Evolutionary conservation across 2,797 vertebrate species (phyloP).

Genomic region (Halcyon badia): DNA sequence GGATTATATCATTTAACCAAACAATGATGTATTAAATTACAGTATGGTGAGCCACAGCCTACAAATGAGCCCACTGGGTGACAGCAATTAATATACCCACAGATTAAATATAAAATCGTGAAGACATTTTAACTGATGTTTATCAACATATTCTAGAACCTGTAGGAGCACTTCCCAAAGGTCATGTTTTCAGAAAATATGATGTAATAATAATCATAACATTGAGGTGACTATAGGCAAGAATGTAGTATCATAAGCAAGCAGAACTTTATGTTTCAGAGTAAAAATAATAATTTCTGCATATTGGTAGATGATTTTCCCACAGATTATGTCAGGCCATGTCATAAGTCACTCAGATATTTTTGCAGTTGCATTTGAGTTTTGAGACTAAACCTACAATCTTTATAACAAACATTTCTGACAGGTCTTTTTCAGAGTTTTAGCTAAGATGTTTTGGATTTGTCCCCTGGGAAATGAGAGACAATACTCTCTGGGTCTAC

Average conservation of each 20-base stretch:
- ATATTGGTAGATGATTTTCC: neutral
- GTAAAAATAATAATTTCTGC: neutral
- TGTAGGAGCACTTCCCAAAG: neutral
- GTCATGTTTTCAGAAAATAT: neutral
- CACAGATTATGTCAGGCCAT: neutral
- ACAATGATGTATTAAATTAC: constrained; percentile 31
- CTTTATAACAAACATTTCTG: neutral
- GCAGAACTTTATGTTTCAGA: neutral
- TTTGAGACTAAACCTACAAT: neutral
- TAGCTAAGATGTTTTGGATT: neutral
- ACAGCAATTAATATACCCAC: constrained; percentile 41
- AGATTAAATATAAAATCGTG: neutral
- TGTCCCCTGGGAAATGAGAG: neutral
- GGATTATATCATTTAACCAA: constrained; percentile 45
- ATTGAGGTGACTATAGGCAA: neutral
- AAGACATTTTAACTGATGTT: neutral
- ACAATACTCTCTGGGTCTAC: neutral
- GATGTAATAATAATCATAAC: neutral
- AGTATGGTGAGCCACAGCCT: constrained; percentile 19
- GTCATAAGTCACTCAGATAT: neutral
- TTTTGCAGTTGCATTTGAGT: neutral
- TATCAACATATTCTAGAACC: neutral
- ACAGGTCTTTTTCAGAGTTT: neutral
- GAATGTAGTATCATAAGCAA: neutral
- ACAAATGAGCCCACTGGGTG: constrained; percentile 21